phyloP scores from a whole-genome alignment of 2,113 vertebrate species.

The Corvus moneduloides region DNA sequence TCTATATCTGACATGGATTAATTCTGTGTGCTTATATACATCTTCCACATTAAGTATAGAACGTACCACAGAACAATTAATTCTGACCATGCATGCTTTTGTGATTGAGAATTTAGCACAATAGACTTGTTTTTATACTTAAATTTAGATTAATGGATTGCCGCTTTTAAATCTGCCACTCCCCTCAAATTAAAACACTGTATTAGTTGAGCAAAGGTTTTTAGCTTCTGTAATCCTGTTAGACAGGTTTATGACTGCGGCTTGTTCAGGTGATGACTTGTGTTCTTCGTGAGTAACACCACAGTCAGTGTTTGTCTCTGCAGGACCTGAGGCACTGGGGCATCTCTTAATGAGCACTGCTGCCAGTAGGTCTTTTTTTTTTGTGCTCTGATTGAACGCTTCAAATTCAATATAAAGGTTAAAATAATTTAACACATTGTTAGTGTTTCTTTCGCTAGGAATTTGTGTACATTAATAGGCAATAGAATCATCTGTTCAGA shows the following conservation, averaged over 20 bases:
- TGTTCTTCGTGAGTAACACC: background rate
- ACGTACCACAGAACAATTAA: background rate
- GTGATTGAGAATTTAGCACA: background rate
- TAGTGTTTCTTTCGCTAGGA: background rate
- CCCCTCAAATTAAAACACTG: background rate
- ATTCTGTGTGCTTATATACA: background rate
- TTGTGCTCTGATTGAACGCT: background rate
- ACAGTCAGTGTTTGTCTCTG: background rate
- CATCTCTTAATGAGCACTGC: background rate
- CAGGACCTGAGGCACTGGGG: background rate
- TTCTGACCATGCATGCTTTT: background rate
- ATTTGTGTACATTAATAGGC: background rate
- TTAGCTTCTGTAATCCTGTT: background rate
- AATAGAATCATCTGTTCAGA: background rate
- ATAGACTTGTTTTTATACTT: background rate
- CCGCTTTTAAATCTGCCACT: background rate
- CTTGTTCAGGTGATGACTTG: background rate
- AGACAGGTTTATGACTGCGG: background rate
- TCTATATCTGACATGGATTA: background rate
- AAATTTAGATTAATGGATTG: background rate
- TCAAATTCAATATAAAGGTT: background rate
- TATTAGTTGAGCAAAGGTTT: background rate
- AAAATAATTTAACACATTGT: background rate
- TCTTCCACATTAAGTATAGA: background rate
- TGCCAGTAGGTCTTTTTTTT: background rate